phyloP scores from a whole-genome alignment of 2,888 invertebrate genomes.

The Augochlorella aurata region DNA sequence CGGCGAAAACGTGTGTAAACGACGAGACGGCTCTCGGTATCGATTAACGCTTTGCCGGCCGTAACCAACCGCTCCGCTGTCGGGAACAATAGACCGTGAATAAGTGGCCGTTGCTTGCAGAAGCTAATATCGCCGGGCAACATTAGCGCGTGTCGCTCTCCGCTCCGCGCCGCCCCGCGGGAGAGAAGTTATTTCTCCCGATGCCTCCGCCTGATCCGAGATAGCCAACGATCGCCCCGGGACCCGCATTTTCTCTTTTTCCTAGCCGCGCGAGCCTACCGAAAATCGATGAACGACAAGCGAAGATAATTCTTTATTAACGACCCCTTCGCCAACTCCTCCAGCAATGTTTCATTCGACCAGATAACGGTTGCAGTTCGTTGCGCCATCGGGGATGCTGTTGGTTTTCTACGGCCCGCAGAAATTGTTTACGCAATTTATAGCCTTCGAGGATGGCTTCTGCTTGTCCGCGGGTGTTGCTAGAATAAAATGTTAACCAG shows the following conservation, averaged over 20 bases:
- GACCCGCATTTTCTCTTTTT: neutral
- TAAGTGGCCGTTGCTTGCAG: conserved; percentile 48
- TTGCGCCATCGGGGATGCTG: neutral
- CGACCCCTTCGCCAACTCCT: neutral
- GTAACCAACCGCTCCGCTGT: conserved; percentile 22
- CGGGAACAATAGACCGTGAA: conserved; percentile 56
- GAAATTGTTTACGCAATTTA: too few species aligned
- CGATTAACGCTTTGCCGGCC: conserved; percentile 50
- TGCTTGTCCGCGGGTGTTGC: too few species aligned
- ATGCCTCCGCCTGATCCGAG: neutral
- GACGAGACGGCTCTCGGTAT: conserved; percentile 25
- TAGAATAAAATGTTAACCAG: too few species aligned
- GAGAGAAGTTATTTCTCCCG: conserved; percentile 17
- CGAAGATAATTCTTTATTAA: neutral
- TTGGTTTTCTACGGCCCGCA: too few species aligned
- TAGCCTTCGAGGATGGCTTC: too few species aligned
- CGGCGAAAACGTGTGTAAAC: neutral
- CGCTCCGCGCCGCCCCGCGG: neutral
- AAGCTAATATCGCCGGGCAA: conserved; percentile 44
- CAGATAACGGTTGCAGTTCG: neutral
- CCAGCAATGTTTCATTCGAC: neutral
- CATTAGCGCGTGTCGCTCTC: conserved; percentile 26
- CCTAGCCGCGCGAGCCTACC: neutral
- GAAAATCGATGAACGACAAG: neutral
- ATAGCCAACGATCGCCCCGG: conserved; percentile 3